phyloP scores from a whole-genome alignment of 2,113 vertebrate species.

The Physeter macrocephalus region DNA sequence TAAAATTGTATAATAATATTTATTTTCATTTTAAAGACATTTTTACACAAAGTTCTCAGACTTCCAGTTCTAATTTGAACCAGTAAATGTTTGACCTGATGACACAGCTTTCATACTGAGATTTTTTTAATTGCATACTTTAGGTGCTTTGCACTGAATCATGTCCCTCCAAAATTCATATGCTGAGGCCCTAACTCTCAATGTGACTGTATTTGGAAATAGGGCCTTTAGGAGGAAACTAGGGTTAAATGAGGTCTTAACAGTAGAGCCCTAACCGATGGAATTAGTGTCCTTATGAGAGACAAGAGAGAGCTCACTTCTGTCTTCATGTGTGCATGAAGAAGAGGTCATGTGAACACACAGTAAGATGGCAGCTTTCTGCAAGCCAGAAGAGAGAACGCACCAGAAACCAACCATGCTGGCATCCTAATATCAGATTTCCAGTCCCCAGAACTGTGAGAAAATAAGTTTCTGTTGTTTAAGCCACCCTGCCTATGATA shows the following conservation, averaged over 20 bases:
- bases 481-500: background rate
- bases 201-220: background rate
- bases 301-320: background rate
- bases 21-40: background rate
- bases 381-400: background rate
- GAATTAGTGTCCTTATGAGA: background rate
- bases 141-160: background rate
- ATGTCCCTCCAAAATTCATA: background rate
- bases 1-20: background rate
- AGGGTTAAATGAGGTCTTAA: background rate
- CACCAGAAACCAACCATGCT: background rate
- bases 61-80: background rate
- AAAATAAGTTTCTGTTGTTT: background rate
- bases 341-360: background rate
- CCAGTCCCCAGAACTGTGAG: background rate
- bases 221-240: background rate
- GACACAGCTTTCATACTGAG: background rate
- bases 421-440: background rate
- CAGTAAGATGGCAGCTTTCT: background rate
- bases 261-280: background rate
- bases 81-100: background rate
- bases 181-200: background rate
- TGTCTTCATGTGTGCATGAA: background rate
- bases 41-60: background rate
- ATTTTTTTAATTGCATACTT: background rate